A percentile compares a stretch with the other conserved stretches of the same genome.
These are phyloP conservation scores for Rhinolophus ferrumequinum DNA, from an alignment of 2,113 vertebrate genomes.

Conservation along the genomic window DNA sequence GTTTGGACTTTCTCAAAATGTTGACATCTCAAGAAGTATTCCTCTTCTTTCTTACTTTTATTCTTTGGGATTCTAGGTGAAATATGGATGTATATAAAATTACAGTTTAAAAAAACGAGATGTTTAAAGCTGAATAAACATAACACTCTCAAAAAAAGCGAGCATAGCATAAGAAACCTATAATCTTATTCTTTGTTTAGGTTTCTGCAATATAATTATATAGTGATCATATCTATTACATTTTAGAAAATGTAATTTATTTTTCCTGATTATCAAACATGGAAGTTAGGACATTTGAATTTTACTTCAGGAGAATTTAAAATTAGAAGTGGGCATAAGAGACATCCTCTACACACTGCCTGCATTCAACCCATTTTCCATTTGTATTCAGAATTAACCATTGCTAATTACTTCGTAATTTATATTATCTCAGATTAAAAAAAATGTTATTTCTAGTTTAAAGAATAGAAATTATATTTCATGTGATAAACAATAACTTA, in stretches of 20 bases:
- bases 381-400: not conserved
- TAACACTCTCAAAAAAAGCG: not conserved
- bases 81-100: not conserved
- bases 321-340: slow-evolving; percentile 60
- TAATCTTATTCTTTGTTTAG: not conserved
- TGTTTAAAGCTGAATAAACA: not conserved
- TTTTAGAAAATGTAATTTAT: slow-evolving; percentile 5
- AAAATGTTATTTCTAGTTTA: not conserved
- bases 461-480: not conserved
- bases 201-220: not conserved
- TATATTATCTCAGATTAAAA: not conserved
- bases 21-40: not conserved
- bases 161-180: not conserved
- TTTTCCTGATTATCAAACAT: not conserved
- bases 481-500: not conserved
- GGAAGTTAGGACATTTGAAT: slow-evolving; percentile 49
- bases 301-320: slow-evolving; percentile 79
- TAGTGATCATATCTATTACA: not conserved
- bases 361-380: not conserved
- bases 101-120: not conserved
- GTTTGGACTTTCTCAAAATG: not conserved
- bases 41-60: not conserved
- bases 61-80: not conserved
- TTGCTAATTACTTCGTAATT: not conserved
- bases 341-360: not conserved